phyloP scores from a whole-genome alignment of 2,113 vertebrate genomes.

The Gasterosteus aculeatus region DNA sequence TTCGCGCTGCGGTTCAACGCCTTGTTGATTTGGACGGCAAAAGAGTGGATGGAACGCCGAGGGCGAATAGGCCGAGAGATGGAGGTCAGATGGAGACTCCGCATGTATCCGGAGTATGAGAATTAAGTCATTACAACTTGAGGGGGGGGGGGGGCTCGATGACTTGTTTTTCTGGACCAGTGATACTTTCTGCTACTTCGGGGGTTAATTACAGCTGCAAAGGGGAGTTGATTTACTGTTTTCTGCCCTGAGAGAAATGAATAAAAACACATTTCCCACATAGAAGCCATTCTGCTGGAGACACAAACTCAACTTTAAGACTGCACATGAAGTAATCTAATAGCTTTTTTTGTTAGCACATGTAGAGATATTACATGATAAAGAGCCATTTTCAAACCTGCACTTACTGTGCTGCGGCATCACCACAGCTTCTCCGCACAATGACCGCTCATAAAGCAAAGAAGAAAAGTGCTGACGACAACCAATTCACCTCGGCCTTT shows the following conservation, averaged over 20 bases:
- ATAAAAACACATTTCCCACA: background rate
- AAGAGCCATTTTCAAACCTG: background rate
- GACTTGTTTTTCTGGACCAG: background rate
- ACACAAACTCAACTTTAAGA: background rate
- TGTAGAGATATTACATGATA: background rate
- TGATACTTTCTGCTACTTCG: too few species aligned
- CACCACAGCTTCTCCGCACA: background rate
- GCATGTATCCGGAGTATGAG: background rate
- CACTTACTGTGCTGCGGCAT: background rate
- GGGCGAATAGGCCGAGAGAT: background rate
- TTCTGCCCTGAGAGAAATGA: background rate
- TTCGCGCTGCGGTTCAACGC: conserved; percentile 44
- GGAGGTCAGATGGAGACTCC: background rate
- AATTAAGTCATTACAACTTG: background rate
- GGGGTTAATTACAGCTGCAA: background rate
- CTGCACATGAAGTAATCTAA: background rate
- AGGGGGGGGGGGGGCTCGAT: background rate
- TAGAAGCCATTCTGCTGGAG: background rate
- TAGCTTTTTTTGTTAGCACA: background rate
- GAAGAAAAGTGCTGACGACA: conserved; percentile 13
- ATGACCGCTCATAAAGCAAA: background rate
- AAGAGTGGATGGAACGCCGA: conserved; percentile 5
- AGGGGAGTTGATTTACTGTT: background rate
- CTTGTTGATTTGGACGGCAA: conserved; percentile 42
- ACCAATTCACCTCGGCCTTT: conserved; percentile 8